Conservation (phyloP, 2,888 invertebrate species). For the Tridacna gigas region DNA sequence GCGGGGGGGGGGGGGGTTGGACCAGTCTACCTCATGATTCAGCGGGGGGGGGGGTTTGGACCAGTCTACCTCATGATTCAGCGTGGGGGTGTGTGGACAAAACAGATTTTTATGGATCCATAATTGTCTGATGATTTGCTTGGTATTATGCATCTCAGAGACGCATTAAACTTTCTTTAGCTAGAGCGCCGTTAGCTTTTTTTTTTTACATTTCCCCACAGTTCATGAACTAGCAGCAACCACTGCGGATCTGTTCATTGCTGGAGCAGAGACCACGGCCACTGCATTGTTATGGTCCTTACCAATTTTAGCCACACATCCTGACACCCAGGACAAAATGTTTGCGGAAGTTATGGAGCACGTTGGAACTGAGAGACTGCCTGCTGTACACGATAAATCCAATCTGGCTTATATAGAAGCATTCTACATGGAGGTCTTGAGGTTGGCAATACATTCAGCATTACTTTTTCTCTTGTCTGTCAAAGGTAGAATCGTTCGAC, state of each 20-base stretch:
- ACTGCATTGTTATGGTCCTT: conserved; percentile 94
- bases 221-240: conserved; percentile 49
- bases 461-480: too few relatives aligned
- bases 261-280: conserved; percentile 89
- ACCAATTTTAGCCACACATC: conserved; percentile 91
- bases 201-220: conserved; percentile 33
- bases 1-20: too few relatives aligned
- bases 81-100: too few relatives aligned
- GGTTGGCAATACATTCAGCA: conserved; percentile 33
- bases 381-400: conserved; percentile 60
- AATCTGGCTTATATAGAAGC: conserved; percentile 73
- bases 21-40: too few relatives aligned
- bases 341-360: conserved; percentile 72
- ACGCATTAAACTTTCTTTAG: too few relatives aligned
- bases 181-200: not conserved
- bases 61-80: too few relatives aligned
- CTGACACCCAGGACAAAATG: conserved; percentile 86
- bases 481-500: too few relatives aligned
- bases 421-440: conserved; percentile 75
- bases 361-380: conserved; percentile 75
- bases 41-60: too few relatives aligned
- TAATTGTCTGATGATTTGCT: too few relatives aligned
- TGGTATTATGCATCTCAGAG: too few relatives aligned
- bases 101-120: too few relatives aligned
- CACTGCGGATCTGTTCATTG: conserved; percentile 66